These are phyloP conservation scores for Mizuhopecten yessoensis DNA, from an alignment of 1,140 invertebrate genomes.

Conservation along the genomic window DNA sequence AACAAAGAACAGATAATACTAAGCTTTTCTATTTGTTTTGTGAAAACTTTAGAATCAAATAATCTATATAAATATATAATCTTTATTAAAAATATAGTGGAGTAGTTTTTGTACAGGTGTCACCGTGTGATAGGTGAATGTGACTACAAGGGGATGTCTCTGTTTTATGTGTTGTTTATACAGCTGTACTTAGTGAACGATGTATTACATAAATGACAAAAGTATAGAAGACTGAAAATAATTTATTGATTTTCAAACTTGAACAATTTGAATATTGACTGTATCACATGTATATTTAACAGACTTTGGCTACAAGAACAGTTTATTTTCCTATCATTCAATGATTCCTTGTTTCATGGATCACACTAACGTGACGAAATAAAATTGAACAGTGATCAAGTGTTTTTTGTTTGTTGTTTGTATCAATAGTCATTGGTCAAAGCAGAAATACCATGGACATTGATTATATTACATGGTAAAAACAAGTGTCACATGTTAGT, in stretches of 20 bases:
- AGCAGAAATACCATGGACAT: no score
- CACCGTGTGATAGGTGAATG: neutral
- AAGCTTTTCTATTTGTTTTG: neutral
- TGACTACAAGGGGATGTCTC: neutral
- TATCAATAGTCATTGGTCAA: no score
- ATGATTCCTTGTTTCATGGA: constrained; percentile 19
- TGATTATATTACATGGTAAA: no score
- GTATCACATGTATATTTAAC: constrained; percentile 4
- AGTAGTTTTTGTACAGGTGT: neutral
- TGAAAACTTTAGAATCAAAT: neutral
- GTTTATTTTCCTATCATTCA: constrained; percentile 9
- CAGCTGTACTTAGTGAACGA: neutral
- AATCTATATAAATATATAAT: neutral
- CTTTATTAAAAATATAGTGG: neutral
- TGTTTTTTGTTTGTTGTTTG: no score
- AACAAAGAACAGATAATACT: neutral
- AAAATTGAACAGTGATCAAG: neutral
- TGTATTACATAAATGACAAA: neutral
- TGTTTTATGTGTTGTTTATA: neutral
- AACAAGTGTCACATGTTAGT: no score
- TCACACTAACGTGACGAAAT: neutral
- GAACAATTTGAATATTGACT: constrained; percentile 13
- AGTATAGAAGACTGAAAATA: neutral
- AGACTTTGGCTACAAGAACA: constrained; percentile 1
- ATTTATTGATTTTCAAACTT: neutral